Conservation (phyloP, 1,140 invertebrate genomes). For the Drosophila nasuta region DNA sequence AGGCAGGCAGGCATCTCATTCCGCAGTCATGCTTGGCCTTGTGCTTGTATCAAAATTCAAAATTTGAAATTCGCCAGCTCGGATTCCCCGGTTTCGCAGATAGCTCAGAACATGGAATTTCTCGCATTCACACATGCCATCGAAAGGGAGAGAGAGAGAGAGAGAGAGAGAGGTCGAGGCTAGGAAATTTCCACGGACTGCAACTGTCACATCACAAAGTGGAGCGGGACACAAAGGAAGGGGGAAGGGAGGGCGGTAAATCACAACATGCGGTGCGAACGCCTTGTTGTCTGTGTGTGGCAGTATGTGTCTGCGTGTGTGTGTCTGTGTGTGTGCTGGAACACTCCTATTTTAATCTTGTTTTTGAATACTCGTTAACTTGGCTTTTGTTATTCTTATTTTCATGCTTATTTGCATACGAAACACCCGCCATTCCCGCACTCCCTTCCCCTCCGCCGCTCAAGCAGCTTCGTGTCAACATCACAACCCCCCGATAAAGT, state of each 20-base stretch:
- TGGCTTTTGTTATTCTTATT: conserved; percentile 81
- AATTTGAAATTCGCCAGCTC: conserved; percentile 48
- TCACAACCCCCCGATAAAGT: conserved; percentile 27
- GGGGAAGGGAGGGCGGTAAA: conserved; percentile 29
- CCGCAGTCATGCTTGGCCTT: background rate
- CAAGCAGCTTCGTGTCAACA: conserved; percentile 26
- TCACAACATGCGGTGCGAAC: conserved; percentile 61
- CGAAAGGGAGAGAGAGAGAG: too few relatives aligned
- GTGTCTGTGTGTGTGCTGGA: conserved; percentile 34
- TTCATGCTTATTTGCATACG: conserved; percentile 82
- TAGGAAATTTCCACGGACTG: conserved; percentile 37
- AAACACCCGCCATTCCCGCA: conserved; percentile 29
- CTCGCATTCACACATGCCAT: conserved; percentile 32
- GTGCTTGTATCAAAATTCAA: conserved; percentile 37
- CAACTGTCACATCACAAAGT: conserved; percentile 46
- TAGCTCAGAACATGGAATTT: conserved; percentile 27
- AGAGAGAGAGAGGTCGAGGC: background rate
- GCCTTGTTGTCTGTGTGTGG: conserved; percentile 18
- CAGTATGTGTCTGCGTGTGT: background rate
- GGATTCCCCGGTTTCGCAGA: conserved; percentile 24
- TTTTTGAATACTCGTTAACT: conserved; percentile 84
- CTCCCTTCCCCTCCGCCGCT: background rate
- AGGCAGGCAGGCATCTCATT: background rate
- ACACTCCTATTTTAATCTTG: conserved; percentile 83
- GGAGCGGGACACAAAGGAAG: background rate